These are phyloP conservation scores for Bradypodion pumilum DNA, from an alignment of 2,797 vertebrate species.

Conservation along the genomic window DNA sequence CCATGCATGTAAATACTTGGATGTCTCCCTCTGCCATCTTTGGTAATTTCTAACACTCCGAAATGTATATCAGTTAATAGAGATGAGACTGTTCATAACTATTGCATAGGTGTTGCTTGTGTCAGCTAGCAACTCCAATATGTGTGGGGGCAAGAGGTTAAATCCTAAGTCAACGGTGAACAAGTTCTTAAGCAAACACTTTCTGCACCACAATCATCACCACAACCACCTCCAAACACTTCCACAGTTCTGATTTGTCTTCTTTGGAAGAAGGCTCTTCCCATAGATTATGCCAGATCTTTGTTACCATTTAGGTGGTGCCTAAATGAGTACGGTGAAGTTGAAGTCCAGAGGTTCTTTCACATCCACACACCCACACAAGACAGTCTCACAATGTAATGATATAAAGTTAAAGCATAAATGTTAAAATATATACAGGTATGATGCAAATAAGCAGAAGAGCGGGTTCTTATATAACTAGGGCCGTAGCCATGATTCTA, in stretches of 20 bases:
- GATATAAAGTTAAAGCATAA: not conserved
- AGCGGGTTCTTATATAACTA: too few species aligned
- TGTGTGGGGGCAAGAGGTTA: not conserved
- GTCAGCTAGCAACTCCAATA: not conserved
- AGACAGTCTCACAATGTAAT: not conserved
- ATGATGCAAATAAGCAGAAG: too few species aligned
- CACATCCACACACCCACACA: too few species aligned
- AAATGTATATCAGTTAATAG: not conserved
- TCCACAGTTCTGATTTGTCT: not conserved
- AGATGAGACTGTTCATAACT: not conserved
- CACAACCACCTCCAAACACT: not conserved
- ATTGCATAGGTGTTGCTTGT: not conserved
- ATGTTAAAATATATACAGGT: not conserved
- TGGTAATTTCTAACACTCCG: not conserved
- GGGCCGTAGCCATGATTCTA: too few species aligned
- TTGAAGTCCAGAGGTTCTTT: not conserved
- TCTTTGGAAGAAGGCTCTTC: not conserved
- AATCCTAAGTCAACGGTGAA: not conserved
- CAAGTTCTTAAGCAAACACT: not conserved
- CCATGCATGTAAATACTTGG: not conserved
- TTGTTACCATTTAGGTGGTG: not conserved
- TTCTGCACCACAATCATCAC: not conserved
- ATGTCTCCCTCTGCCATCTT: not conserved
- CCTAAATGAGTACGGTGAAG: not conserved
- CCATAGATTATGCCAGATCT: too few species aligned